phyloP scores from a whole-genome alignment of 2,113 vertebrate genomes.

The Apistogramma diplotaenia region DNA sequence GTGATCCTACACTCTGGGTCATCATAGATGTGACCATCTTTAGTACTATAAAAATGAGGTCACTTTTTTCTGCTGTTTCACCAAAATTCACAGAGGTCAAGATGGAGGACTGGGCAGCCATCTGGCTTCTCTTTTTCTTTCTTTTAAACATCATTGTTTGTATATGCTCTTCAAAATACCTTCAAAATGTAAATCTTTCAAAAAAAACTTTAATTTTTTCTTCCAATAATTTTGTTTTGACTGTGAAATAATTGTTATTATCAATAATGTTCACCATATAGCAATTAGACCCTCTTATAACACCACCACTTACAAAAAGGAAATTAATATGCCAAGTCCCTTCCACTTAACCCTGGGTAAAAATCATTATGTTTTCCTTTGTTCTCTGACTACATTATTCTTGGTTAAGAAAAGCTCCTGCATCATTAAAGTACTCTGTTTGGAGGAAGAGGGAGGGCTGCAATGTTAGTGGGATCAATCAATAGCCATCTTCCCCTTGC shows the following conservation, averaged over 20 bases:
- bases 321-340: constrained; percentile 44
- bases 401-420: constrained; percentile 64
- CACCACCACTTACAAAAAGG: constrained; percentile 16
- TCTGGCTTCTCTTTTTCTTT: constrained; percentile 1
- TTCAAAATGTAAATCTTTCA: neutral
- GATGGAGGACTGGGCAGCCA: neutral
- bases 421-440: constrained; percentile 61
- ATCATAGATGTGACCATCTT: constrained; percentile 59
- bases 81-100: constrained; percentile 61
- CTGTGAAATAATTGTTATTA: neutral
- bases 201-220: neutral
- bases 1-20: constrained; percentile 68
- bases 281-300: constrained; percentile 21
- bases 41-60: constrained; percentile 74
- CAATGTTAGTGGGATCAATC: constrained; percentile 78
- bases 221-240: constrained; percentile 1
- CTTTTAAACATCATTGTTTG: constrained; percentile 1
- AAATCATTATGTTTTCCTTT: constrained; percentile 62
- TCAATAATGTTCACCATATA: constrained; percentile 22
- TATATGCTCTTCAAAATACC: neutral
- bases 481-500: constrained; percentile 77
- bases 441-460: constrained; percentile 33
- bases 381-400: constrained; percentile 55
- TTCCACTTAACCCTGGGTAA: constrained; percentile 36
- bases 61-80: constrained; percentile 78